These are phyloP conservation scores for Petrolisthes manimaculis DNA, from an alignment of 2,888 invertebrate species.

Conservation along the genomic window DNA sequence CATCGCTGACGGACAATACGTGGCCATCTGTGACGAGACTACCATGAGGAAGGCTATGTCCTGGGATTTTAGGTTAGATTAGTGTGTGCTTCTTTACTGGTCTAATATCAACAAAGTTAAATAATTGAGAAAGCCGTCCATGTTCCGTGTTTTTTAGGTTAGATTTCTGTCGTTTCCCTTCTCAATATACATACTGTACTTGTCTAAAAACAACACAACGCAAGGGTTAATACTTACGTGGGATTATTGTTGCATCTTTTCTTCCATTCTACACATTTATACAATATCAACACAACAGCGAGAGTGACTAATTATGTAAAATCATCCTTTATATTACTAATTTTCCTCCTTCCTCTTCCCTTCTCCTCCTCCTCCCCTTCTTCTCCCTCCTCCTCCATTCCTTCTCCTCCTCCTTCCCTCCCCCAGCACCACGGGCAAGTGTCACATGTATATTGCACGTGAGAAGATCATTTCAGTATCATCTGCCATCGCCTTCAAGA, in stretches of 20 bases:
- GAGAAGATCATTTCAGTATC: conserved; percentile 15
- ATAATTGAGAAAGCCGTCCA: too few species aligned
- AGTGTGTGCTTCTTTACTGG: neutral
- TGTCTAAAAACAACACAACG: too few species aligned
- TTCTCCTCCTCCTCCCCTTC: neutral
- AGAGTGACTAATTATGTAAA: too few species aligned
- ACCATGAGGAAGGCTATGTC: conserved; percentile 52
- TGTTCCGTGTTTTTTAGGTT: too few species aligned
- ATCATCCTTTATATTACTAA: too few species aligned
- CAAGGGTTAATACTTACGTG: too few species aligned
- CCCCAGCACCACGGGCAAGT: conserved; percentile 30
- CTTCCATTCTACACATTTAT: too few species aligned
- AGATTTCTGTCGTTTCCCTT: too few species aligned
- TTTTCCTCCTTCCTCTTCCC: neutral
- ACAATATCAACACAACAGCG: too few species aligned
- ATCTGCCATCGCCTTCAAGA: conserved; percentile 22
- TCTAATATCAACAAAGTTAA: too few species aligned
- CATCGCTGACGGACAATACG: conserved; percentile 36
- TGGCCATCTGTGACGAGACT: conserved; percentile 40
- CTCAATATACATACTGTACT: too few species aligned
- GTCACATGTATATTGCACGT: conserved; percentile 35
- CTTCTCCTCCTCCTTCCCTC: neutral
- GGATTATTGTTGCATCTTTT: too few species aligned
- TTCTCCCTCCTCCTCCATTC: neutral
- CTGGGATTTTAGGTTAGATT: conserved; percentile 42